Percentiles rank a stretch among this genome's conserved stretches.
These are phyloP conservation scores for Mus spicilegus DNA, from an alignment of 2,113 vertebrate species.

Conservation along the genomic window DNA sequence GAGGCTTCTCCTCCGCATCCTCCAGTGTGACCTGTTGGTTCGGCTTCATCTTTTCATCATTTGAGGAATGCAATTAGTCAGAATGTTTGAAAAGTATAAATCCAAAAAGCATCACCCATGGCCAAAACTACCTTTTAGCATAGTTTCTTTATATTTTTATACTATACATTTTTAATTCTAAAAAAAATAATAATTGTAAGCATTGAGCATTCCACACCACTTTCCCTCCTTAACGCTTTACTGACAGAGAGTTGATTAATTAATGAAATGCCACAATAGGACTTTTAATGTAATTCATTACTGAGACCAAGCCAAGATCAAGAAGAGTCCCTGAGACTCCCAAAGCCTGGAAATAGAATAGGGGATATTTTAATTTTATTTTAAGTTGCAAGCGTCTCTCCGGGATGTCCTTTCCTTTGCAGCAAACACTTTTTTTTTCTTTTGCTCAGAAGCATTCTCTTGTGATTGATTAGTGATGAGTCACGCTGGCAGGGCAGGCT, in stretches of 20 bases:
- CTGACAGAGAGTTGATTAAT: background rate
- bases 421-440: background rate
- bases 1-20: background rate
- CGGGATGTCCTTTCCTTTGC: background rate
- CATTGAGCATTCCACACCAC: background rate
- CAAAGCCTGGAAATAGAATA: background rate
- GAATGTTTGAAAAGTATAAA: slow-evolving; percentile 21
- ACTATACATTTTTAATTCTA: background rate
- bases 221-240: background rate
- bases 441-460: slow-evolving; percentile 45
- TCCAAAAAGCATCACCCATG: background rate
- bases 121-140: background rate
- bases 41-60: background rate
- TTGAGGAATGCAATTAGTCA: background rate
- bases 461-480: slow-evolving; percentile 64
- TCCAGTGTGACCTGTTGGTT: background rate
- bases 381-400: background rate
- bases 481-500: slow-evolving; percentile 61
- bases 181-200: background rate
- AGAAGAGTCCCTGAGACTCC: background rate
- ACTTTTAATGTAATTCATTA: background rate
- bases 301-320: background rate
- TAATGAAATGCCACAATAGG: background rate
- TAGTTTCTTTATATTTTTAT: slow-evolving; percentile 30
- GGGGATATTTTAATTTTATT: background rate